Conservation (phyloP, 2,888 invertebrate species). For the Xanthia icteritia region DNA sequence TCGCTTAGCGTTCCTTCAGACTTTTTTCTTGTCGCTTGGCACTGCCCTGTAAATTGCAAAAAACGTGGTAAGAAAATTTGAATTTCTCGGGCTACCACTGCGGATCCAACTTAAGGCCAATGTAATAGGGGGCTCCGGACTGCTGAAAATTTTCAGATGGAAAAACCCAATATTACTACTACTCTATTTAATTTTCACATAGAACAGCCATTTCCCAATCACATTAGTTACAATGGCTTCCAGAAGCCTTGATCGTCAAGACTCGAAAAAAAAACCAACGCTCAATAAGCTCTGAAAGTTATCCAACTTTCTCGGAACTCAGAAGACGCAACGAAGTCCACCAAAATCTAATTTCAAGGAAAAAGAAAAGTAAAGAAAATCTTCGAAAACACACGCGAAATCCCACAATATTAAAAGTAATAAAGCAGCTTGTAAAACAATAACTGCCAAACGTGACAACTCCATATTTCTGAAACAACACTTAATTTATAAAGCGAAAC, state of each 20-base stretch:
- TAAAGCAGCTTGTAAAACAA: conserved; percentile 37
- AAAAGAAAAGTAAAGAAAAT: conserved; percentile 4
- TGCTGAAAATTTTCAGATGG: neutral
- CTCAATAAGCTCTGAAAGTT: neutral
- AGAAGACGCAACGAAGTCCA: neutral
- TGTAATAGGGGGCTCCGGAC: neutral
- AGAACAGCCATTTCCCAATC: neutral
- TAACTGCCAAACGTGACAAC: conserved; percentile 29
- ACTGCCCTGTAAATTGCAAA: no score
- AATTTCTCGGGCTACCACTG: no score
- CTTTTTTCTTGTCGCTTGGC: no score
- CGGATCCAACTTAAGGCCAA: no score
- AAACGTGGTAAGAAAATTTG: no score
- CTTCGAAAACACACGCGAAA: neutral
- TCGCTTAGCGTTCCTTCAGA: no score
- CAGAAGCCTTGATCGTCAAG: neutral
- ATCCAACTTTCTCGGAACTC: neutral
- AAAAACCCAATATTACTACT: neutral
- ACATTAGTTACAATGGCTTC: neutral
- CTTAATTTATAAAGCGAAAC: conserved; percentile 39
- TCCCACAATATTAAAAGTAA: conserved; percentile 28
- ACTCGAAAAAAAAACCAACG: neutral
- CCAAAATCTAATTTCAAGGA: conserved; percentile 20
- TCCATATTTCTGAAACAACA: conserved; percentile 30
- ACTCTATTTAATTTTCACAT: no score